phyloP scores from a whole-genome alignment of 2,113 vertebrate species.

The Eonycteris spelaea region DNA sequence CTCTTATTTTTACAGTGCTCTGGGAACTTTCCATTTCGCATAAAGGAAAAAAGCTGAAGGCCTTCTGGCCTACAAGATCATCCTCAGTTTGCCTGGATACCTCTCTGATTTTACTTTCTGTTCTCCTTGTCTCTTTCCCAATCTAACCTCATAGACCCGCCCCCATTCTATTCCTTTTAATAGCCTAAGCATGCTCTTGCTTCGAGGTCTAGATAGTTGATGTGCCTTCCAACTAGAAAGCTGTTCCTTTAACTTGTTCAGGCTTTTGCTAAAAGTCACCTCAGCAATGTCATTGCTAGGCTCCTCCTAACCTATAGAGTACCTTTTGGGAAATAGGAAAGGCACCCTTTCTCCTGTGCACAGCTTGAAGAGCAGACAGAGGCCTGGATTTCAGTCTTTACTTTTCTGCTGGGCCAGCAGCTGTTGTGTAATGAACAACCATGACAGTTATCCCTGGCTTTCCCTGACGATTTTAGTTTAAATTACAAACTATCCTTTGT shows the following conservation, averaged over 20 bases:
- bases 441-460: neutral
- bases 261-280: neutral
- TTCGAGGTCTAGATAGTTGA: neutral
- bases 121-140: neutral
- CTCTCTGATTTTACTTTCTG: neutral
- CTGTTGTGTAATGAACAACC: neutral
- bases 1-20: neutral
- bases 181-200: neutral
- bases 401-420: neutral
- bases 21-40: neutral
- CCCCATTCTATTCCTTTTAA: neutral
- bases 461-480: neutral
- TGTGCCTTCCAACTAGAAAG: neutral
- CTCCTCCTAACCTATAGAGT: neutral
- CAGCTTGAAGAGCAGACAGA: neutral
- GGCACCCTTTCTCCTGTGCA: neutral
- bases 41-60: neutral
- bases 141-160: neutral
- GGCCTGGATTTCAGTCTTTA: neutral
- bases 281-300: neutral
- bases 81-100: neutral
- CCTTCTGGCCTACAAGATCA: neutral
- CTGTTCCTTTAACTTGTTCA: neutral
- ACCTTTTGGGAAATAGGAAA: neutral
- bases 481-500: neutral